A percentile compares a stretch with the other conserved stretches of the same genome.
Conservation (phyloP, 2,113 vertebrate species). For the Ahaetulla prasina region DNA sequence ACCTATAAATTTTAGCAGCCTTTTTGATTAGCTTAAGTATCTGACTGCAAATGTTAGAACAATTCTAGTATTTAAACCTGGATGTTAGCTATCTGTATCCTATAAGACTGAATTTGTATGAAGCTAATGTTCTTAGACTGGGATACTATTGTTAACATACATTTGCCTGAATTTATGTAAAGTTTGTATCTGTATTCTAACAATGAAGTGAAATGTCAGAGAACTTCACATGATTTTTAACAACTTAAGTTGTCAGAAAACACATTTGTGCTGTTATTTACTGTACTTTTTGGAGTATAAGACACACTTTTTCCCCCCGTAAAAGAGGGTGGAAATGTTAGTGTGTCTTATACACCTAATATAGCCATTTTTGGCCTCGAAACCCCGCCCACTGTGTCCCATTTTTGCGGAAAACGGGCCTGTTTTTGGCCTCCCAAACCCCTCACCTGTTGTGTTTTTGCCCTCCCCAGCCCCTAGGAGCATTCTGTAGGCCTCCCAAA, state of each 20-base stretch:
- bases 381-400: too few relatives aligned
- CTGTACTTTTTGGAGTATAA: too few relatives aligned
- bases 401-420: too few relatives aligned
- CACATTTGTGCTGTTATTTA: not conserved
- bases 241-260: not conserved
- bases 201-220: not conserved
- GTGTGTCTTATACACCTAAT: too few relatives aligned
- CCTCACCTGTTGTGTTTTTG: too few relatives aligned
- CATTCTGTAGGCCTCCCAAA: too few relatives aligned
- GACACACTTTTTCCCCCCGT: too few relatives aligned
- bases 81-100: not conserved
- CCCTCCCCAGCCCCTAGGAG: too few relatives aligned
- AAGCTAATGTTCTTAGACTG: not conserved
- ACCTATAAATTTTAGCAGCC: not conserved
- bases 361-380: too few relatives aligned
- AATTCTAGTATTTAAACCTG: not conserved
- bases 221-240: not conserved
- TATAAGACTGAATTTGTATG: not conserved
- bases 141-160: not conserved
- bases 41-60: not conserved
- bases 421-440: too few relatives aligned
- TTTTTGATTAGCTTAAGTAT: not conserved
- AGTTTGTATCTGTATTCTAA: not conserved
- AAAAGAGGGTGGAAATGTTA: too few relatives aligned
- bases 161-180: not conserved